phyloP scores from a whole-genome alignment of 2,113 vertebrate species.

The Fregetta grallaria region DNA sequence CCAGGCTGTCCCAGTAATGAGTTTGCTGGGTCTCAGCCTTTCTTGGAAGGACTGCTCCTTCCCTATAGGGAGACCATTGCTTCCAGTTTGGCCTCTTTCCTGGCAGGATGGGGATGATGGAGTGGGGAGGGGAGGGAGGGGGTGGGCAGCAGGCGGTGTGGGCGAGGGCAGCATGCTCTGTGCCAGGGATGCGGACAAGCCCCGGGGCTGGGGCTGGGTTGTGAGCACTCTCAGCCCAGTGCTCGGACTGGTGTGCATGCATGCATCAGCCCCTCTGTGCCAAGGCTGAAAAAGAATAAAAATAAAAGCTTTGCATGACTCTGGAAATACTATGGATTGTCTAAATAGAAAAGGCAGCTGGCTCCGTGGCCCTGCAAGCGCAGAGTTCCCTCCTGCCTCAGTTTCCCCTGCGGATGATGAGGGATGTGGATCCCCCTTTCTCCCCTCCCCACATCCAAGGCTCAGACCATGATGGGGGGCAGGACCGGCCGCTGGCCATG shows the following conservation, averaged over 20 bases:
- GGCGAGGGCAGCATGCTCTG: not conserved
- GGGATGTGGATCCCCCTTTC: not conserved
- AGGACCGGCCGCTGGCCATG: rapidly evolving
- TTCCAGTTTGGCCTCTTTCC: not conserved
- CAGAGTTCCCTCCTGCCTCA: not conserved
- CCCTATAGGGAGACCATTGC: not conserved
- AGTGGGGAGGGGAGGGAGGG: not conserved
- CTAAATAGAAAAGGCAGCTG: not conserved
- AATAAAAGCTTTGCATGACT: not conserved
- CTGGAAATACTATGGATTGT: not conserved
- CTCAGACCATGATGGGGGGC: not conserved
- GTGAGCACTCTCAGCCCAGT: not conserved
- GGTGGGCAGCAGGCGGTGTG: not conserved
- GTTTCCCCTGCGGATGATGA: not conserved
- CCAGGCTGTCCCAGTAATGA: not conserved
- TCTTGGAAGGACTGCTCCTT: not conserved
- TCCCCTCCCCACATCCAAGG: not conserved
- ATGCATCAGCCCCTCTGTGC: not conserved
- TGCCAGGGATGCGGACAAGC: rapidly evolving
- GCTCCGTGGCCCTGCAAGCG: rapidly evolving
- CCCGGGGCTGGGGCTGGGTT: rapidly evolving
- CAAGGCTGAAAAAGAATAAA: not conserved
- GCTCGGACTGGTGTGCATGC: rapidly evolving
- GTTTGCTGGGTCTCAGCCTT: not conserved
- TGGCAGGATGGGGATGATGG: not conserved